These are phyloP conservation scores for Diadophis punctatus DNA, from an alignment of 2,113 vertebrate species.

Conservation along the genomic window DNA sequence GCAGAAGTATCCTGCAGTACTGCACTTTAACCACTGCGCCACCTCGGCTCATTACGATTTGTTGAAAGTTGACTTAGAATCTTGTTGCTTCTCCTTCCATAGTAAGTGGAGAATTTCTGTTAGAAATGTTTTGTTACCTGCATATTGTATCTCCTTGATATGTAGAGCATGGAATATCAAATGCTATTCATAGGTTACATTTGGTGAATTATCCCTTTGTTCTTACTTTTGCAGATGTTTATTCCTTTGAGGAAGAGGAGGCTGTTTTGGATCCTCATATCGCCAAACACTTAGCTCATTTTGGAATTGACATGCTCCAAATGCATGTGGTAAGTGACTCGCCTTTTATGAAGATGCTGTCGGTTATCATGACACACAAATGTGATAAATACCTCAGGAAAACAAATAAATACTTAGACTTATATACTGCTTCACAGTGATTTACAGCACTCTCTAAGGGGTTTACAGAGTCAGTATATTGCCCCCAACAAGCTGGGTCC, in stretches of 20 bases:
- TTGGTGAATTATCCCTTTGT: constrained; percentile 25
- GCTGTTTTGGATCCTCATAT: constrained; percentile 91
- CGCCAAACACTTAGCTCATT: constrained; percentile 93
- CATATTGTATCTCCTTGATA: background rate
- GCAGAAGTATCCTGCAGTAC: too few species aligned
- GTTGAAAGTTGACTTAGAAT: background rate
- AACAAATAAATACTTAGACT: background rate
- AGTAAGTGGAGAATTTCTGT: background rate
- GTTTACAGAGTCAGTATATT: too few species aligned
- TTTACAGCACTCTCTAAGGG: too few species aligned
- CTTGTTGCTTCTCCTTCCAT: background rate
- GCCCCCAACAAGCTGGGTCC: too few species aligned
- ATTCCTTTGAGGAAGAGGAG: constrained; percentile 98
- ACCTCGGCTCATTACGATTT: background rate
- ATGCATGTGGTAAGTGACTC: constrained; percentile 83
- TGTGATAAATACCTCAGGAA: background rate
- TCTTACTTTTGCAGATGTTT: constrained; percentile 82
- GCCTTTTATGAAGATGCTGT: background rate
- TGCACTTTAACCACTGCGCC: too few species aligned
- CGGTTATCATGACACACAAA: background rate
- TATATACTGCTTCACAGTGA: too few species aligned
- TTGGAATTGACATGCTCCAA: constrained; percentile 97
- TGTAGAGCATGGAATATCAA: background rate
- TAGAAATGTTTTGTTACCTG: background rate
- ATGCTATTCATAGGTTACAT: background rate